Conservation (phyloP, 2,113 vertebrate species). For the Hippotragus niger region DNA sequence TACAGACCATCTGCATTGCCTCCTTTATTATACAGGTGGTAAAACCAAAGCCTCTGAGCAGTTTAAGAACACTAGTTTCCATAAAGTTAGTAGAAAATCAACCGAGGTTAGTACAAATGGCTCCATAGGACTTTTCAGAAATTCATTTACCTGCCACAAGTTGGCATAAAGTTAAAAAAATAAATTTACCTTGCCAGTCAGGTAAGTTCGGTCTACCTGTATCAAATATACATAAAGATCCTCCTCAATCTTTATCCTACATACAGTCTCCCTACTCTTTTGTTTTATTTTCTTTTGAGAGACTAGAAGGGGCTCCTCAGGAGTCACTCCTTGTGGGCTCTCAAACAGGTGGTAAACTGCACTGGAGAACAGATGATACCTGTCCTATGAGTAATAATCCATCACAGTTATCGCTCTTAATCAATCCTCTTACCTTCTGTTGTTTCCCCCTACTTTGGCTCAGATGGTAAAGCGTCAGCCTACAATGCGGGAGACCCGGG, state of each 20-base stretch:
- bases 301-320: neutral
- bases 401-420: neutral
- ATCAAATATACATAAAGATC: neutral
- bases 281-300: neutral
- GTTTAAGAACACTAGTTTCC: neutral
- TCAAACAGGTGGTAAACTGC: neutral
- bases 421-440: neutral
- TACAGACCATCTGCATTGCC: neutral
- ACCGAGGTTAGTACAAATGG: neutral
- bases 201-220: neutral
- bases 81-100: neutral
- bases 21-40: neutral
- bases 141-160: neutral
- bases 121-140: neutral
- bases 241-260: neutral
- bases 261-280: neutral
- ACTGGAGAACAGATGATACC: neutral
- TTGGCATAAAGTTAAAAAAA: constrained; percentile 14
- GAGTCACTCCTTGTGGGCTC: neutral
- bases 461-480: too few species aligned
- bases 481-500: too few species aligned
- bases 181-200: neutral
- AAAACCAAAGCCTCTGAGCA: neutral
- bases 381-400: neutral
- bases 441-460: neutral